A percentile compares a stretch with the other conserved stretches of the same genome.
phyloP scores from a whole-genome alignment of 2,113 vertebrate species.

The Cheirogaleus medius region DNA sequence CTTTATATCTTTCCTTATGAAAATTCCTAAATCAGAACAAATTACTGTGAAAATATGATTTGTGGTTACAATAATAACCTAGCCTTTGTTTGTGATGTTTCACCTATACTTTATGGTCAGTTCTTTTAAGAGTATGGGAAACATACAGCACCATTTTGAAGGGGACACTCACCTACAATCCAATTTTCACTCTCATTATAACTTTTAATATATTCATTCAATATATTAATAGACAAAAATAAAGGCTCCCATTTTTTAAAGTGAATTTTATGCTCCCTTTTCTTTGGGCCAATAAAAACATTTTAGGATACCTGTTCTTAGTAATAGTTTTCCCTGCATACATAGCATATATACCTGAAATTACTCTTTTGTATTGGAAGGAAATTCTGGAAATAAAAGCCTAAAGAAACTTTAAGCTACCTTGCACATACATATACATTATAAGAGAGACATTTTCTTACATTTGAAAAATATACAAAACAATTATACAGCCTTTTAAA shows the following conservation, averaged over 20 bases:
- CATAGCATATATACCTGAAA: neutral
- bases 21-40: constrained; percentile 58
- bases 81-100: neutral
- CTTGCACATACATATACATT: neutral
- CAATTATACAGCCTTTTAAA: neutral
- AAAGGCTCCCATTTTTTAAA: neutral
- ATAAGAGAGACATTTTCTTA: constrained; percentile 11
- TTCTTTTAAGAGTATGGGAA: constrained; percentile 24
- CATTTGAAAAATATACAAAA: constrained; percentile 11
- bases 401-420: constrained; percentile 6
- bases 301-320: neutral
- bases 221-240: neutral
- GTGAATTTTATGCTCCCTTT: neutral
- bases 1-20: constrained; percentile 5
- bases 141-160: neutral
- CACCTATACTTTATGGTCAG: neutral
- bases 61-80: constrained; percentile 45
- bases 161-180: neutral
- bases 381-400: constrained; percentile 34
- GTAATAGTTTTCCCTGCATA: neutral
- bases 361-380: constrained; percentile 35
- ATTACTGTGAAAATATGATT: constrained; percentile 63
- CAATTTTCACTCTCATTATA: neutral
- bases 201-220: constrained; percentile 37
- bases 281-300: constrained; percentile 14